Base-by-base conservation (phyloP, 2,113 vertebrate genomes). In the Chloebia gouldiae region DNA sequence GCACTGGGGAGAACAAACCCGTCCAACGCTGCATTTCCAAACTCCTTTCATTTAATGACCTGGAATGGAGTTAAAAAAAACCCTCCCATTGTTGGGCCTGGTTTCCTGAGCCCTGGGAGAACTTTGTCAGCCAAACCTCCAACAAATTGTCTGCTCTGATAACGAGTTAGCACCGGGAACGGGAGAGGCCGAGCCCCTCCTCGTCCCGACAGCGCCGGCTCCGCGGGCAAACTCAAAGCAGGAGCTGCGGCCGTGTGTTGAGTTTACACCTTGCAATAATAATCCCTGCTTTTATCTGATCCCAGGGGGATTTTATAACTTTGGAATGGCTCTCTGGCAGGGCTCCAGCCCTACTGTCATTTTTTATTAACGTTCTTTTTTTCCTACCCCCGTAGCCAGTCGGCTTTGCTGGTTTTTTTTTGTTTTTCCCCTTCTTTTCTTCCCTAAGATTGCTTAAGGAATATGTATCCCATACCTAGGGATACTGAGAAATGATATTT, bases 221-320 rank as follows among this genome's bases (percentile, higher is more conserved):
- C 81, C 33, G 56, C 68, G 69, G 94, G 94, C 57, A 96, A 96
- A 96, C 96, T 96, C 84, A 93, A 96, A 97, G 93, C 96, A 97
- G 97, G 96, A 98, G 96, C 95, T 31, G 61, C 51, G 95, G 96
- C 95, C 93, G 81, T 81, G 92, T 45, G 90, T 92, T 86, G 97
- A 92, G 92, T 98, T 98, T 95, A 95, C 94, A 97, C 97, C 96
- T 98, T 95, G 92, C 96, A 93, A 71, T 94, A 96, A 97, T 97
- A 97, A 95, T 97, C 95, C 57, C 12, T 4, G 88, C 95, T 93
- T 97, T 97, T 95, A 95, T 97, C 98, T 97, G 96, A 97, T 97
- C 88, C 80, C 69, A 81, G 95, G 77, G 92, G 94, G 95, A 95
- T 97, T 97, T 97, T 95, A 93, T 93, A 97, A 92, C 94, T 97